A percentile compares a stretch with the other conserved stretches of the same genome.
Evolutionary conservation across 2,113 vertebrate genomes (phyloP).

Genomic region (Egretta garzetta): DNA sequence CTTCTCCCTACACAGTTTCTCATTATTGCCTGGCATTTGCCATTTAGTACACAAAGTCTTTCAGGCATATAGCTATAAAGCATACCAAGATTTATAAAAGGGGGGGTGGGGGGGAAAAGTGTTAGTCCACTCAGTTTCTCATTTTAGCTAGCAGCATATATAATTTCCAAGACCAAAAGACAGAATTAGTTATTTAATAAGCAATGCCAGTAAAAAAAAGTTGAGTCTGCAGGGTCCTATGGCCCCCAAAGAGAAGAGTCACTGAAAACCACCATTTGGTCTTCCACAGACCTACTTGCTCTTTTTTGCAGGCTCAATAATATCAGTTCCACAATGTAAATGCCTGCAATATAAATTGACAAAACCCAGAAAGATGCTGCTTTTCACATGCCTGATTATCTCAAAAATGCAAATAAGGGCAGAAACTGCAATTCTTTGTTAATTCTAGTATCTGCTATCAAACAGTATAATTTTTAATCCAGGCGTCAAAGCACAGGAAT

Average conservation of each 20-base stretch:
- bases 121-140: background rate
- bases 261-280: background rate
- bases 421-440: background rate
- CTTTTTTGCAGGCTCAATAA: background rate
- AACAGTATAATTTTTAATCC: background rate
- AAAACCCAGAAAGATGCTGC: background rate
- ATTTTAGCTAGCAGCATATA: background rate
- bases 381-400: background rate
- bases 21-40: background rate
- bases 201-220: background rate
- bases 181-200: background rate
- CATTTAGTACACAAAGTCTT: background rate
- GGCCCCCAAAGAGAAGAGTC: background rate
- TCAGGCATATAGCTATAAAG: background rate
- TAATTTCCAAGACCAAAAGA: background rate
- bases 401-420: background rate
- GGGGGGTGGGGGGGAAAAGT: fast-evolving
- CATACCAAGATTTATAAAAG: background rate
- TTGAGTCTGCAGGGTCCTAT: background rate
- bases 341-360: background rate
- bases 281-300: background rate
- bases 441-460: background rate
- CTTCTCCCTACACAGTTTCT: background rate
- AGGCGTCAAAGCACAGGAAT: background rate
- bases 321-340: background rate